Evolutionary conservation across 1,140 invertebrate species (phyloP), one percentile per base, ranked within the genome.

Genomic region (Heliconius himera): DNA sequence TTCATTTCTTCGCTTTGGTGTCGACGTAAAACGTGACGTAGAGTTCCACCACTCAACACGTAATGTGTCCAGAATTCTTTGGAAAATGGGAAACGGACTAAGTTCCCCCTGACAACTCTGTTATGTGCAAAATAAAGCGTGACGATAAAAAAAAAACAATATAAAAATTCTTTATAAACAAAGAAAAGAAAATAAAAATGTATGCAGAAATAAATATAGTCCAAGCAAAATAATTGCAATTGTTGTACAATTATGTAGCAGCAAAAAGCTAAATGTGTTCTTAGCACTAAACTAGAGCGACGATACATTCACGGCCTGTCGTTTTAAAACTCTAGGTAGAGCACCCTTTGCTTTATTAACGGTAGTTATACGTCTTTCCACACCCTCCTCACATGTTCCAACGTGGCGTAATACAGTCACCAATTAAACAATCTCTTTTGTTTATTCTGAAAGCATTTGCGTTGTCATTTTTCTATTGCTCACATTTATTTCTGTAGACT

Each of bases 281-380:
- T 66, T 66, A 66, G 60, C 60, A 66, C 60, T 66, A 66, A 66
- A 66, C 60, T 66, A 66, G 22, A 66, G 60, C 60, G 60, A 66
- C 60, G 60, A 66, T 66, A 66, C 60, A 66, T 66, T 29, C 60
- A 66, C 60, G 1, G 60, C 22, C 60, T 66, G 60, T 66, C 60
- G 60, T 66, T 66, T 66, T 66, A 66, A 66, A 66, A 66, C 60
- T 66, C 60, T 66, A 66, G 60, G 60, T 66, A 66, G 60, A 66
- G 60, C 60, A 66, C 60, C 60, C 60, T 66, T 66, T 29, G 11
- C 60, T 66, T 66, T 66, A 66, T 66, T 66, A 66, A 66, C 60
- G 26, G 60, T 11, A 66, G 60, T 66, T 66, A 66, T 66, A 66
- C 60, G 26, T 66, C 60, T 66, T 66, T 66, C 60, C 60, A 66